Conservation (phyloP, 2,797 vertebrate species). For the Cyprinella venusta region DNA sequence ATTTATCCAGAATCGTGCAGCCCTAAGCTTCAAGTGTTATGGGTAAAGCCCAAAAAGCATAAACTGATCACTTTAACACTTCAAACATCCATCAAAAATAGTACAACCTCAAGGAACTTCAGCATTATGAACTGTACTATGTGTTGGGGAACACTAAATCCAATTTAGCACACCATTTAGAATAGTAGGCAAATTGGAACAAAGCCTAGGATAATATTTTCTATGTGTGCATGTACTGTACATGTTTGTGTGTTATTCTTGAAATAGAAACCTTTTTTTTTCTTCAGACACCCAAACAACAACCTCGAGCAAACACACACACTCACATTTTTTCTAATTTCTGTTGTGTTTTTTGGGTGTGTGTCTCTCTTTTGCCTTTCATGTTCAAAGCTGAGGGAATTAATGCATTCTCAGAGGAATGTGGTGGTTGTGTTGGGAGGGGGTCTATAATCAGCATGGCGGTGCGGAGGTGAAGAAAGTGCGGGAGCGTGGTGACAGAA, state of each 20-base stretch:
- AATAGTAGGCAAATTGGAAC: constrained; percentile 5
- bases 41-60: background rate
- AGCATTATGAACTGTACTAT: background rate
- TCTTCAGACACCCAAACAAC: constrained; percentile 16
- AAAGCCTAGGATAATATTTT: background rate
- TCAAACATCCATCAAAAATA: background rate
- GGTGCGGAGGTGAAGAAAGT: constrained; percentile 72
- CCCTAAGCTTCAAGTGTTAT: background rate
- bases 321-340: constrained; percentile 66
- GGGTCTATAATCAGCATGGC: constrained; percentile 74
- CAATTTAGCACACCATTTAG: background rate
- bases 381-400: constrained; percentile 79
- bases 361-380: constrained; percentile 68
- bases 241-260: background rate
- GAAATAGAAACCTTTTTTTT: constrained; percentile 5
- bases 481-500: constrained; percentile 70
- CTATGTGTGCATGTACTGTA: background rate
- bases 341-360: constrained; percentile 63
- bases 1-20: background rate
- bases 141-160: background rate
- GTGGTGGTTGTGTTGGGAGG: constrained; percentile 56
- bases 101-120: background rate
- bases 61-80: background rate
- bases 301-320: constrained; percentile 63
- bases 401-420: constrained; percentile 64